Evolutionary conservation across 2,797 vertebrate species (phyloP).

Genomic region (Pangasius larnaudii): DNA sequence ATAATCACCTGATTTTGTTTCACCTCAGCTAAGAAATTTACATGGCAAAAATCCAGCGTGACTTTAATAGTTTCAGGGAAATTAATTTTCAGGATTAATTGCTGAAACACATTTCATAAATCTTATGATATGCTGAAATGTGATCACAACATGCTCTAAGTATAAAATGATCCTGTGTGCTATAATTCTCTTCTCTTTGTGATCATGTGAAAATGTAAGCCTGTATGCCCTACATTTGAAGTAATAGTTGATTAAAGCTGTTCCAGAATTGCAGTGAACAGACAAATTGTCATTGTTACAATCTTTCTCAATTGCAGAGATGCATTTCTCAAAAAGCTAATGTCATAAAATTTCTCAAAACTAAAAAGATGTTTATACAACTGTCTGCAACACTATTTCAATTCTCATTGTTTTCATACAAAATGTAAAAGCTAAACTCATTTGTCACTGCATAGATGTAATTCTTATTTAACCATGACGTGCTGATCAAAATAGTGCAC

Average conservation of each 20-base stretch:
- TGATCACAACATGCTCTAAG: background rate
- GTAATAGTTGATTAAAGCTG: background rate
- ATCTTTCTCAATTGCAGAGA: background rate
- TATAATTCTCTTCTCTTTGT: background rate
- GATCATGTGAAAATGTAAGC: background rate
- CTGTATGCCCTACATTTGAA: background rate
- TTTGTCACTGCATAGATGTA: background rate
- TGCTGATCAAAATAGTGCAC: background rate
- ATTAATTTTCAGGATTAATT: background rate
- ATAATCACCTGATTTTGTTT: background rate
- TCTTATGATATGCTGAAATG: background rate
- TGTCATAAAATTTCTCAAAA: background rate
- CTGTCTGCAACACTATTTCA: background rate
- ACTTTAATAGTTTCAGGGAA: background rate
- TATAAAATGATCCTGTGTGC: background rate
- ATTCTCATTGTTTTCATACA: background rate
- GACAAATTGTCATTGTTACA: background rate
- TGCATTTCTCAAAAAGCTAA: background rate
- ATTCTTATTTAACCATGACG: background rate
- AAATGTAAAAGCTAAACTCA: background rate
- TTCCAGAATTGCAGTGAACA: constrained; percentile 8
- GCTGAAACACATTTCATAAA: background rate
- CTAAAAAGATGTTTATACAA: background rate
- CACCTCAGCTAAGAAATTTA: background rate
- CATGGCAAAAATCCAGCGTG: background rate